These are phyloP conservation scores for Bubo scandiacus DNA, from an alignment of 2,113 vertebrate genomes.

Conservation along the genomic window DNA sequence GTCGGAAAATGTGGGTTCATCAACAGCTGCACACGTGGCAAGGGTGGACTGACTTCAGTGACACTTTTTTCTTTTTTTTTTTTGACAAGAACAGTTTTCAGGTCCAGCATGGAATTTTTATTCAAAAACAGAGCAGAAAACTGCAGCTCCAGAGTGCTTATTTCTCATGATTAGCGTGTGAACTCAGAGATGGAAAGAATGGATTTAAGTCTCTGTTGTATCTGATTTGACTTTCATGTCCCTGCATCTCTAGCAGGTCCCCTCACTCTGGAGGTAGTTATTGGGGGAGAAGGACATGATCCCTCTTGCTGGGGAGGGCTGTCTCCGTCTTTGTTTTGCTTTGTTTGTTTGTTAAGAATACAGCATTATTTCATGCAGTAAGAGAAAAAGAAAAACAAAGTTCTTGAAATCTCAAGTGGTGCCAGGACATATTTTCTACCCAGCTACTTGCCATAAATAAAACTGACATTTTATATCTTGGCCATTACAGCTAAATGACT, in stretches of 20 bases:
- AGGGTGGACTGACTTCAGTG: constrained; percentile 41
- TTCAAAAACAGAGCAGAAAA: constrained; percentile 14
- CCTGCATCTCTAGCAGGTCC: not conserved
- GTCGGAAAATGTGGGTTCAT: constrained; percentile 52
- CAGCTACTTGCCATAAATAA: constrained; percentile 69
- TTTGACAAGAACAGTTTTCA: not conserved
- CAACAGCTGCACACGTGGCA: constrained; percentile 39
- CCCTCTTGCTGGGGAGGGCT: not conserved
- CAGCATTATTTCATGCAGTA: constrained; percentile 53
- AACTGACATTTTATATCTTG: constrained; percentile 68
- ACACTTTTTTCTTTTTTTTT: not conserved
- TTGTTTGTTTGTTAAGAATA: constrained; percentile 61
- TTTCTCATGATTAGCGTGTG: not conserved
- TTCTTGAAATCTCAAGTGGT: constrained; percentile 57
- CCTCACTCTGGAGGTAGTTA: not conserved
- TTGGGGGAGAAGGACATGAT: not conserved
- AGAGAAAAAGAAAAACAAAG: constrained; percentile 56
- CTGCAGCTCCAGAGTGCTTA: not conserved
- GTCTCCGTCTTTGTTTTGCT: constrained; percentile 17
- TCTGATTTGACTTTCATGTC: not conserved
- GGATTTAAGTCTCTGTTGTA: not conserved
- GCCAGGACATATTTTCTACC: constrained; percentile 67
- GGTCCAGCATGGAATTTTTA: constrained; percentile 11
- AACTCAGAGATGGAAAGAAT: not conserved
- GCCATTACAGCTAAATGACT: constrained; percentile 39